Conservation (phyloP, 2,888 invertebrate species). For the Lottia scabra region DNA sequence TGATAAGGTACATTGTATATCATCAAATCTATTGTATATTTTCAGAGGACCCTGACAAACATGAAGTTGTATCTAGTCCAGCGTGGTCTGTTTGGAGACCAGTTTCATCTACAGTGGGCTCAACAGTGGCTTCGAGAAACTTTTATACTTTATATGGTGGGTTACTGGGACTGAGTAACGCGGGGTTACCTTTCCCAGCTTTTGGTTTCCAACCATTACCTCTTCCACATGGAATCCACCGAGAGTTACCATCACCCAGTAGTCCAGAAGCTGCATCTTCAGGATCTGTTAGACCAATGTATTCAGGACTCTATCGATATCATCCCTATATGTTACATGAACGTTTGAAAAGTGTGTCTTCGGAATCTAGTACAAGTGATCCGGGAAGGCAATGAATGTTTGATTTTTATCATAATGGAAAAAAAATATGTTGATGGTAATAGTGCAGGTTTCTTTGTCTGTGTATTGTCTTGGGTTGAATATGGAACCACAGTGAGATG, state of each 20-base stretch:
- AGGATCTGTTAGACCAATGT: conserved; percentile 35
- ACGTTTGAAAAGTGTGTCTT: conserved; percentile 29
- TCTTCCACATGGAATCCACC: conserved; percentile 10
- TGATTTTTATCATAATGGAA: too few relatives aligned
- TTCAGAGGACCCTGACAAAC: conserved; percentile 55
- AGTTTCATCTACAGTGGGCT: conserved; percentile 45
- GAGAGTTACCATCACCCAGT: conserved; percentile 16
- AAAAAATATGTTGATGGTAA: too few relatives aligned
- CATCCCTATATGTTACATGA: conserved; percentile 57
- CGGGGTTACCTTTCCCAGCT: conserved; percentile 47
- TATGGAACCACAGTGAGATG: too few relatives aligned
- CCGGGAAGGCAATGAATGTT: conserved; percentile 17
- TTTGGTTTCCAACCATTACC: conserved; percentile 30
- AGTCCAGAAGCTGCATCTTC: conserved; percentile 17
- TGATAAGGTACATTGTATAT: too few relatives aligned
- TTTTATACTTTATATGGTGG: conserved; percentile 53
- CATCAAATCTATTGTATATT: conserved; percentile 11
- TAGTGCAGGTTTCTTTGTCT: too few relatives aligned
- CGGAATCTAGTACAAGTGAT: conserved; percentile 22
- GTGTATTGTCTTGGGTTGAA: too few relatives aligned
- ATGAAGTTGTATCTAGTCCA: conserved; percentile 42
- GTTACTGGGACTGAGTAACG: conserved; percentile 47
- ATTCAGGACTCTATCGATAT: conserved; percentile 51
- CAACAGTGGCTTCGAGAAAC: conserved; percentile 41
- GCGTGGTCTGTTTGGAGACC: conserved; percentile 54